Base-by-base conservation (phyloP, 2,113 vertebrate genomes). In the Orcinus orca region DNA sequence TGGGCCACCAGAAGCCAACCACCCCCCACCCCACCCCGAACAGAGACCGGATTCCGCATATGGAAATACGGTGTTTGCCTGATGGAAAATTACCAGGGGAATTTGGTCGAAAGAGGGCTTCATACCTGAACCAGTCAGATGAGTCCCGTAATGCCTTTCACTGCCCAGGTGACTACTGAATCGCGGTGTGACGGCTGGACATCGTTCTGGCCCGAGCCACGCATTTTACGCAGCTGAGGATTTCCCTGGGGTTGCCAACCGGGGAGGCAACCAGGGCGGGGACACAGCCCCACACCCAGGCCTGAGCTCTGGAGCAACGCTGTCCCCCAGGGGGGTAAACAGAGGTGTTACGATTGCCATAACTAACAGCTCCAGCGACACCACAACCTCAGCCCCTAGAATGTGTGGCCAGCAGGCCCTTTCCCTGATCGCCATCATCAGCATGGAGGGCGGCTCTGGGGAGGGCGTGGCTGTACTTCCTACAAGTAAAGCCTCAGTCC, bases 21-120 rank as follows among this genome's bases (percentile, higher is more conserved):
- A 13, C 13, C 53, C 25, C 33, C 47, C n/a, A 38, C 8, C 3
- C 31, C 33, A 25, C 13, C 5, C 36, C 18, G 31, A 60, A 67
- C 29, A 62, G 68, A 85, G 25, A 53, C 26, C 12, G 12, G 77
- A 81, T 87, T 85, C 85, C 82, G 68, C 73, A 74, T 44, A 73
- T 0, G 41, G 67, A 58, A 90, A 36, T 14, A 10, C 0, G 2
- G 89, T 44, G 31, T 80, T 83, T 60, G 15, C 53, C 62, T 50
- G 26, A 38, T 65, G 90, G 94, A 96, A 96, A 96, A 29, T 68
- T 96, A 85, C 93, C 74, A 29, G 60, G 67, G 93, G 33, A 67
- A 38, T 62, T 36, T 53, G 53, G 58, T 67, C 60, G 60, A 60
- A 86, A 41, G 91, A 93, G 90, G 47, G 23, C 65, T 80, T 91